phyloP scores from a whole-genome alignment of 1,140 invertebrate genomes.

The Probaryconus sp. region DNA sequence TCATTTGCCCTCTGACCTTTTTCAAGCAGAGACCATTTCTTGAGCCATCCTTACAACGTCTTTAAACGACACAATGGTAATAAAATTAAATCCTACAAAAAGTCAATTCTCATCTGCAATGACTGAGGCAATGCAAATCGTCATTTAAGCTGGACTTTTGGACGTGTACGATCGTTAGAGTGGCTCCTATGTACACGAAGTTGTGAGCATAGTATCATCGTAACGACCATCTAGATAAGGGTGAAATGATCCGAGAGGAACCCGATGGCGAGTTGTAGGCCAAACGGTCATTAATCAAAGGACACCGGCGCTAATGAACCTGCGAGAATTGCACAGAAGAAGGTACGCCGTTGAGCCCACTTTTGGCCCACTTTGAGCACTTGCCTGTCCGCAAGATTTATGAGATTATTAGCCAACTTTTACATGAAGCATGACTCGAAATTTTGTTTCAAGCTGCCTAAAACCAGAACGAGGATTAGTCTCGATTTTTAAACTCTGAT shows the following conservation, averaged over 20 bases:
- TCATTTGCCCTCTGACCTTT: too few species aligned
- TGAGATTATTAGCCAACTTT: background rate
- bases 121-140: conserved; percentile 46
- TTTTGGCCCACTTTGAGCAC: conserved; percentile 18
- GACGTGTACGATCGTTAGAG: conserved; percentile 61
- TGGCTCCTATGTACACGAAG: conserved; percentile 58
- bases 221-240: conserved; percentile 75
- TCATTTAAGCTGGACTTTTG: conserved; percentile 60
- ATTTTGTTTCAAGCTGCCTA: too few species aligned
- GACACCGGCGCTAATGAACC: conserved; percentile 76
- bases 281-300: conserved; percentile 75
- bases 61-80: background rate
- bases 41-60: background rate
- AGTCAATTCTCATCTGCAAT: conserved; percentile 1
- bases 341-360: conserved; percentile 1
- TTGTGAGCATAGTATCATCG: conserved; percentile 66
- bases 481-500: background rate
- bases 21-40: too few species aligned
- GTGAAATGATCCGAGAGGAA: conserved; percentile 75
- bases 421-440: conserved; percentile 25
- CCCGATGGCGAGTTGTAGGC: conserved; percentile 70
- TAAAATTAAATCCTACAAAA: background rate
- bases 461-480: background rate
- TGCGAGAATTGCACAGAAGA: conserved; percentile 61
- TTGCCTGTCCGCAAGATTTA: background rate